These are phyloP conservation scores for Mystacornis crossleyi DNA, from an alignment of 2,113 vertebrate genomes.

Conservation along the genomic window DNA sequence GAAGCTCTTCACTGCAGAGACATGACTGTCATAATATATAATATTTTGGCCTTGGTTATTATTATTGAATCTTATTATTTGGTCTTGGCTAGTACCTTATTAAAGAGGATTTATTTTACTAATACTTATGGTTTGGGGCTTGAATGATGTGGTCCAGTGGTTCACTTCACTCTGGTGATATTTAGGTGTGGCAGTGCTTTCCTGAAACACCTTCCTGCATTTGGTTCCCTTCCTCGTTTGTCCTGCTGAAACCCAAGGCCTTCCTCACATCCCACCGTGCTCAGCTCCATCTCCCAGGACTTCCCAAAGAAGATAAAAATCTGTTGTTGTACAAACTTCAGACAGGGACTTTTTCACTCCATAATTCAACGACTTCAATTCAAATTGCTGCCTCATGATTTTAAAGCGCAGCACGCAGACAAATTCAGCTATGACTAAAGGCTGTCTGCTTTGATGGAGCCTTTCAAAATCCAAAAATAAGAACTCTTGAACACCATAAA, in stretches of 20 bases:
- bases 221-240: neutral
- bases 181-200: neutral
- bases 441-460: neutral
- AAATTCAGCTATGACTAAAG: neutral
- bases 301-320: neutral
- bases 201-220: neutral
- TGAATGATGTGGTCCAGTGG: neutral
- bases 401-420: neutral
- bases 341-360: neutral
- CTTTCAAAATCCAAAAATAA: neutral
- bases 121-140: neutral
- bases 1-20: neutral
- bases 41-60: neutral
- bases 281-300: neutral
- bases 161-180: neutral
- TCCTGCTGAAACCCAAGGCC: neutral
- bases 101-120: neutral
- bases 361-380: neutral
- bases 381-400: neutral
- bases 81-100: neutral
- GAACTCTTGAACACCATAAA: neutral
- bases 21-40: fast-evolving
- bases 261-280: neutral
- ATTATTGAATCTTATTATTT: neutral
- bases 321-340: neutral